Evolutionary conservation across 1,140 invertebrate genomes (phyloP).

Genomic region (Oncopodura yosiiana): DNA sequence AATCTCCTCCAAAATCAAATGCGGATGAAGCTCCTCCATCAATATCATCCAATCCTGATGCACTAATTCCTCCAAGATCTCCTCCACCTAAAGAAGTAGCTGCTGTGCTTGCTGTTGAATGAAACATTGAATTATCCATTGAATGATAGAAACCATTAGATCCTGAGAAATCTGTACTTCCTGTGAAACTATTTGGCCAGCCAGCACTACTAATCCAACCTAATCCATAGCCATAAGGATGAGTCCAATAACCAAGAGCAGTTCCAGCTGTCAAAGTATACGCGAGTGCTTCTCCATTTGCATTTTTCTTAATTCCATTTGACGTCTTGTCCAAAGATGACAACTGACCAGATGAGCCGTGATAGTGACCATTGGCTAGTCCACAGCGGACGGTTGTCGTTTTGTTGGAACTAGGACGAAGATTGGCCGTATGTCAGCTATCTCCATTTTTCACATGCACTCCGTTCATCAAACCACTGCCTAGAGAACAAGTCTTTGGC

Average conservation of each 20-base stretch:
- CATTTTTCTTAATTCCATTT: neutral
- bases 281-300: neutral
- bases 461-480: conserved; percentile 8
- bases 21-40: conserved; percentile 2
- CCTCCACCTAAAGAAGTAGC: neutral
- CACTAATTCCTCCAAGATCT: neutral
- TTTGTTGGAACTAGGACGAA: conserved; percentile 2
- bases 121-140: too few relatives aligned
- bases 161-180: neutral
- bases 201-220: neutral
- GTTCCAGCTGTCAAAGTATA: neutral
- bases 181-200: neutral
- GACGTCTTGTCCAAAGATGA: neutral
- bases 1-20: conserved; percentile 8
- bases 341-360: neutral
- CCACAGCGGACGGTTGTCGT: conserved; percentile 4
- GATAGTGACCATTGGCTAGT: conserved; percentile 6
- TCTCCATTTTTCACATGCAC: neutral
- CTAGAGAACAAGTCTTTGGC: conserved; percentile 2
- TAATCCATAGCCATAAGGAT: conserved; percentile 4
- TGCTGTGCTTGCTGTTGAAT: too few relatives aligned
- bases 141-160: conserved; percentile 1
- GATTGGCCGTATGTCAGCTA: neutral
- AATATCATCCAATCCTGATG: conserved; percentile 2
- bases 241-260: conserved; percentile 1